Evolutionary conservation across 2,113 vertebrate species (phyloP).

Genomic region (Psephotus haematonotus): DNA sequence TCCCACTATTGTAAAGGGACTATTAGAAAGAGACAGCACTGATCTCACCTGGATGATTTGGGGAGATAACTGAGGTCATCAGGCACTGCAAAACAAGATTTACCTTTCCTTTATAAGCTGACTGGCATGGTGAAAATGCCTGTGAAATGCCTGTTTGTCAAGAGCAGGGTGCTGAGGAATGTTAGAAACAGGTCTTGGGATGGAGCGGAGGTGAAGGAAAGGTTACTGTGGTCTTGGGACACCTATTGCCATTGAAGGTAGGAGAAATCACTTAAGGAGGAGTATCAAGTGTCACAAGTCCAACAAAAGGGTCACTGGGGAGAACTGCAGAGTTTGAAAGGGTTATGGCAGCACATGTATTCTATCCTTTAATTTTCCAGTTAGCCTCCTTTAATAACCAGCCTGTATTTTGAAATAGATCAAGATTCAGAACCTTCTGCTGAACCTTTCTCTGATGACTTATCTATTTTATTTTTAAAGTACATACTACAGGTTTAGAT

Average conservation of each 20-base stretch:
- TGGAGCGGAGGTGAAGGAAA: rapidly evolving
- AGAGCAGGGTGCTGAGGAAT: not conserved
- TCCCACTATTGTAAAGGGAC: not conserved
- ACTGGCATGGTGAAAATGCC: not conserved
- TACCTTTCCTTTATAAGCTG: not conserved
- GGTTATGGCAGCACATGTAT: not conserved
- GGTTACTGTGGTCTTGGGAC: not conserved
- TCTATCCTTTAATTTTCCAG: not conserved
- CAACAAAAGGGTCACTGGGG: rapidly evolving
- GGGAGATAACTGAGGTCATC: not conserved
- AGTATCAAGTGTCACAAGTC: not conserved
- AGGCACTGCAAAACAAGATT: not conserved
- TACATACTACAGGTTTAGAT: not conserved
- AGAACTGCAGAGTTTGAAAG: not conserved
- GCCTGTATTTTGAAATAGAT: not conserved
- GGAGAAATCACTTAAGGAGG: not conserved
- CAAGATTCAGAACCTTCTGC: not conserved
- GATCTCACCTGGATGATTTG: not conserved
- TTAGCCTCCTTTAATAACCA: not conserved
- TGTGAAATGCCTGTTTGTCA: not conserved
- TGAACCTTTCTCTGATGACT: not conserved
- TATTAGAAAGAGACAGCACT: not conserved
- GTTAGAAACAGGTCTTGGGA: not conserved
- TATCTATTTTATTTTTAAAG: not conserved
- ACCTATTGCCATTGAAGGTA: not conserved